These are phyloP conservation scores for Noctua janthe DNA, from an alignment of 2,888 invertebrate species.

Conservation along the genomic window DNA sequence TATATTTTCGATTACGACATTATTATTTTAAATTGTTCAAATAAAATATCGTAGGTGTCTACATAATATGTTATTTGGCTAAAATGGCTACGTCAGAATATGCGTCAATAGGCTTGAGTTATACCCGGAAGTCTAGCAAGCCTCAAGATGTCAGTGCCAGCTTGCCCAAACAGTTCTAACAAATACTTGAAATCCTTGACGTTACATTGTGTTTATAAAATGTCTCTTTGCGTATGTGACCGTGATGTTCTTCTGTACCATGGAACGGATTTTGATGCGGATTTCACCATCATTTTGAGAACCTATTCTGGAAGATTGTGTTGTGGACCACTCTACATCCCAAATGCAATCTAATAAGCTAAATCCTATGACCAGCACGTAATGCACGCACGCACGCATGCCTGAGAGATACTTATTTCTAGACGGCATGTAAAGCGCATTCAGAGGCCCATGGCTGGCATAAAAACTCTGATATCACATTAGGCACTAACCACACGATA, in stretches of 20 bases:
- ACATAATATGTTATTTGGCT: not conserved
- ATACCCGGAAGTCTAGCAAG: not conserved
- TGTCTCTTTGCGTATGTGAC: no score
- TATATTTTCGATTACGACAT: no score
- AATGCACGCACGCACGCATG: no score
- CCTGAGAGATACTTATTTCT: no score
- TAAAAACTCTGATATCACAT: no score
- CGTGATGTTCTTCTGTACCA: no score
- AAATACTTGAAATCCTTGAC: not conserved
- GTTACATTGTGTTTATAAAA: not conserved
- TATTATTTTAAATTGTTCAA: not conserved
- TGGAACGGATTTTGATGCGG: no score
- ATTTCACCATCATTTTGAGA: no score
- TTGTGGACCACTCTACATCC: not conserved
- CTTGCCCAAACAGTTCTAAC: not conserved
- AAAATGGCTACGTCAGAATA: not conserved
- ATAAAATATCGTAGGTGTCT: not conserved
- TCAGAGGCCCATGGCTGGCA: no score
- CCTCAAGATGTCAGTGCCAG: not conserved
- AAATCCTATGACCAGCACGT: not conserved
- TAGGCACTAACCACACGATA: no score
- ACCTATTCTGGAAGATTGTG: no score
- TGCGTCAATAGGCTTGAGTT: not conserved
- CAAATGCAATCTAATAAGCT: not conserved
- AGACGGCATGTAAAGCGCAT: no score